Evolutionary conservation across 1,140 invertebrate species (phyloP).

Genomic region (Lepidurus apus): DNA sequence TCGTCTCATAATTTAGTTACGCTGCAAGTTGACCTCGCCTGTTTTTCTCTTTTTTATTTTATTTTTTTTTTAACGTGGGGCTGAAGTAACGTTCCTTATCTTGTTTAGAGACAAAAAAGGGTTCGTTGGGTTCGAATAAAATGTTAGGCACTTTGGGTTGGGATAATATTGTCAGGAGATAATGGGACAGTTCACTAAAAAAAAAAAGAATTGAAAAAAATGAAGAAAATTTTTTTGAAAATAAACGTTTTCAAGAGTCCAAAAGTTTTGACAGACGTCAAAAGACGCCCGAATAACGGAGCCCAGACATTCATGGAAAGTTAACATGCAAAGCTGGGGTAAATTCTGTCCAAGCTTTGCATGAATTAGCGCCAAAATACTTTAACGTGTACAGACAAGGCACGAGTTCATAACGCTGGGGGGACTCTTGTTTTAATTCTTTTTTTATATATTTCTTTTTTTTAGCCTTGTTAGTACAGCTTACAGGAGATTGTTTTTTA

Average conservation of each 20-base stretch:
- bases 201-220: background rate
- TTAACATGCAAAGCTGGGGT: background rate
- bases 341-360: background rate
- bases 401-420: background rate
- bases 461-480: background rate
- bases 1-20: constrained; percentile 26
- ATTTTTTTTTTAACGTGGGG: background rate
- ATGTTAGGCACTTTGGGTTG: background rate
- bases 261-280: background rate
- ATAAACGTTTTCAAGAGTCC: background rate
- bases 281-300: background rate
- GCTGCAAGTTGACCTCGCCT: background rate
- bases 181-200: no score
- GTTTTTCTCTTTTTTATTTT: background rate
- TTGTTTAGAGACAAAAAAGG: background rate
- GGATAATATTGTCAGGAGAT: no score
- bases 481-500: no score
- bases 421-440: no score
- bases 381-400: background rate
- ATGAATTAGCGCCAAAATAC: background rate
- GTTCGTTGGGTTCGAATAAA: background rate
- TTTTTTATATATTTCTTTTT: background rate
- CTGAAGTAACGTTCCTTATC: no score
- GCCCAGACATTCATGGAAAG: background rate
- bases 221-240: background rate